phyloP scores from a whole-genome alignment of 2,113 vertebrate species.

The Thunnus maccoyii region DNA sequence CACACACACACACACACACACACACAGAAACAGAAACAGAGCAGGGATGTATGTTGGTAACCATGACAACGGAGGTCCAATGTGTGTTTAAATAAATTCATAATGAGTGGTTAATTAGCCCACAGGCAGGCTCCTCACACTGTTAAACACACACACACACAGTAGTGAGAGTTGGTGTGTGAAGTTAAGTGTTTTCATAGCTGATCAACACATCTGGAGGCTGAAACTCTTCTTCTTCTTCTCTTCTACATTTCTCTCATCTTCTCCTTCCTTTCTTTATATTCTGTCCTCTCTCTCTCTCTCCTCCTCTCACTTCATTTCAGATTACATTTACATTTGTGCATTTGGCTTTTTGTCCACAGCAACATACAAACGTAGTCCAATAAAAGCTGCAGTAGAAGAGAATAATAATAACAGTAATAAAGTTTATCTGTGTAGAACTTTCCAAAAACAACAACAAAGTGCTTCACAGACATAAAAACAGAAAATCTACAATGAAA shows the following conservation, averaged over 20 bases:
- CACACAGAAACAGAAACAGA: no score
- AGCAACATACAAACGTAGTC: no score
- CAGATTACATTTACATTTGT: no score
- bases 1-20: no score
- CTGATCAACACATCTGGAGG: neutral
- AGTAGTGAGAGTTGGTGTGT: neutral
- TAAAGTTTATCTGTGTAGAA: no score
- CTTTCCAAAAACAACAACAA: no score
- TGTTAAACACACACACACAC: neutral
- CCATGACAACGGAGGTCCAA: slow-evolving; percentile 43
- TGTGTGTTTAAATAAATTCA: slow-evolving; percentile 31
- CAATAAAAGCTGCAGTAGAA: no score
- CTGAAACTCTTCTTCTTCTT: neutral
- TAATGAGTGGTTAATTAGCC: slow-evolving; percentile 29
- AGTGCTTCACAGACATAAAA: no score
- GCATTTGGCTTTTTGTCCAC: no score
- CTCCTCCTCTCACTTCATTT: neutral
- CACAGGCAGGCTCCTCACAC: neutral
- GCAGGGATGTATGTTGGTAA: slow-evolving; percentile 23
- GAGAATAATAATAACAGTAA: no score
- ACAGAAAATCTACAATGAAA: no score
- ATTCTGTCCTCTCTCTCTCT: neutral
- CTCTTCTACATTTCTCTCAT: neutral
- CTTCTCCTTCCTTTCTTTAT: no score
- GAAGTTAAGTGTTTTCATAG: neutral